phyloP scores from a whole-genome alignment of 2,113 vertebrate species.

The Semnopithecus entellus region DNA sequence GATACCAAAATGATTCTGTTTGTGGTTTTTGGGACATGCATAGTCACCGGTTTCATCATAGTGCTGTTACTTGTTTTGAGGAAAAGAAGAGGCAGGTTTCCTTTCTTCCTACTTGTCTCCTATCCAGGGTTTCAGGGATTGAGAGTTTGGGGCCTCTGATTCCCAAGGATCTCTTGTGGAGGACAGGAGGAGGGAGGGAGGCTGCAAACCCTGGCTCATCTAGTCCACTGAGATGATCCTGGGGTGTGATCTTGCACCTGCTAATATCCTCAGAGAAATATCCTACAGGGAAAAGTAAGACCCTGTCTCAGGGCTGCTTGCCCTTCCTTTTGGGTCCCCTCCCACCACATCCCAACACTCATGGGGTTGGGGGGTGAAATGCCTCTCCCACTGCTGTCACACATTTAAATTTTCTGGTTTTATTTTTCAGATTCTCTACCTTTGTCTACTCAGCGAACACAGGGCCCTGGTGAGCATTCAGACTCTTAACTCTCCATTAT shows the following conservation, averaged over 20 bases:
- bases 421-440: constrained; percentile 50
- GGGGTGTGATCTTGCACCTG: not conserved
- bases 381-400: not conserved
- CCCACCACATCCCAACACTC: not conserved
- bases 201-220: not conserved
- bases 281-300: not conserved
- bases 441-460: not conserved
- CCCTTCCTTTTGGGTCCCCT: not conserved
- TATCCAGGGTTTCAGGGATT: not conserved
- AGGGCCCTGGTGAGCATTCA: constrained; percentile 49
- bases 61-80: not conserved
- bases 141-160: not conserved
- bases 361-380: not conserved
- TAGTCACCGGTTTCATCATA: not conserved
- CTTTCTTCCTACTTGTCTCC: not conserved
- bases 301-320: not conserved
- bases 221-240: not conserved
- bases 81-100: constrained; percentile 38
- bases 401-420: not conserved
- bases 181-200: not conserved
- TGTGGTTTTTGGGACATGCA: rapidly evolving
- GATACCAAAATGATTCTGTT: rapidly evolving
- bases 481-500: not conserved
- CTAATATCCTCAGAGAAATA: not conserved
- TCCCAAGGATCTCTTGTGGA: not conserved